Evolutionary conservation across 2,888 invertebrate genomes (phyloP).

Genomic region (Andricus curvator): DNA sequence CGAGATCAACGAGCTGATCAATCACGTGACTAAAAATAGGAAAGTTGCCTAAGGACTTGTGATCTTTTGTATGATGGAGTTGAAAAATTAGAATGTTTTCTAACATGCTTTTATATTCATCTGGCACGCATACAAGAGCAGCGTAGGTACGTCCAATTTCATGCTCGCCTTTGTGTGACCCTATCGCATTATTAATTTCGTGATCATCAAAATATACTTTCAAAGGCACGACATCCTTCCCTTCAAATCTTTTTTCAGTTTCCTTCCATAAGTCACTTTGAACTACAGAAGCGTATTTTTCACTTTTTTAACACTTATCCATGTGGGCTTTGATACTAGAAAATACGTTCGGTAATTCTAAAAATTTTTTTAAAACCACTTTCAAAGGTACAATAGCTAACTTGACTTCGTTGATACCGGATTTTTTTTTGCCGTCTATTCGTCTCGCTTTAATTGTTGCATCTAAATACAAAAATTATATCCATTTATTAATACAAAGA

Average conservation of each 20-base stretch:
- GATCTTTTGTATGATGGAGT: neutral
- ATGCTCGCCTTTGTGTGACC: neutral
- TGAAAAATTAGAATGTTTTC: constrained; percentile 6
- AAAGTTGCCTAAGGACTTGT: neutral
- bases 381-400: neutral
- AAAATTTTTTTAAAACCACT: too few species aligned
- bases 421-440: neutral
- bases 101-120: neutral
- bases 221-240: neutral
- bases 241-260: neutral
- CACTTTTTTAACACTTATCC: too few species aligned
- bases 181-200: neutral
- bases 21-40: constrained; percentile 1
- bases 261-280: neutral
- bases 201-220: neutral
- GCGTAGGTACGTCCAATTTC: neutral
- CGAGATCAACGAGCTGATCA: neutral
- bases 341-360: too few species aligned
- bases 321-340: too few species aligned
- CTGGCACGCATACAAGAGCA: neutral
- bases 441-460: neutral
- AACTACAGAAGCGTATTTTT: too few species aligned
- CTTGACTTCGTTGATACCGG: neutral
- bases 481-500: too few species aligned
- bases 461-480: neutral